A percentile compares a stretch with the other conserved stretches of the same genome.
Conservation (phyloP, 2,888 invertebrate species). For the Ectemnius cavifrons region DNA sequence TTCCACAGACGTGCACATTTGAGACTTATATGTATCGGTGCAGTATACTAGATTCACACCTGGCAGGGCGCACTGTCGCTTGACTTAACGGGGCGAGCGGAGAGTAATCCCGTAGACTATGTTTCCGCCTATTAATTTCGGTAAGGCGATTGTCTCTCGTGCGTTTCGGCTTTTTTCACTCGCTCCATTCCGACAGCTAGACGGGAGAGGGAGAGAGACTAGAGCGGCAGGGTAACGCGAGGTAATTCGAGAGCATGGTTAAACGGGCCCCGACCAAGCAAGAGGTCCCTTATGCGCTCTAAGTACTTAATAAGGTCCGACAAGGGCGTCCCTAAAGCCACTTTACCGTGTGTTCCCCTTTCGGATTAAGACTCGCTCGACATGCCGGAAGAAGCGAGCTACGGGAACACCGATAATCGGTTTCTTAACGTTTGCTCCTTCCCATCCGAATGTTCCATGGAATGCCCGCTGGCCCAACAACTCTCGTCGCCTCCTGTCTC, state of each 20-base stretch:
- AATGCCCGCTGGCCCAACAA: slow-evolving; percentile 15
- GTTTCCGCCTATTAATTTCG: slow-evolving; percentile 71
- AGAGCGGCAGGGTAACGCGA: slow-evolving; percentile 37
- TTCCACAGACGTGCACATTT: too few relatives aligned
- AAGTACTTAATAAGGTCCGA: slow-evolving; percentile 63
- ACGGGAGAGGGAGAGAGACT: background rate
- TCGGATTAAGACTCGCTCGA: slow-evolving; percentile 54
- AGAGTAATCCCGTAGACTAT: slow-evolving; percentile 56
- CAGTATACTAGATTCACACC: slow-evolving; percentile 43
- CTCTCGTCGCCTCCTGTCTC: too few relatives aligned
- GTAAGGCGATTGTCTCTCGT: slow-evolving; percentile 66
- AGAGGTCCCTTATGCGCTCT: slow-evolving; percentile 53
- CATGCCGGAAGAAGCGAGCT: slow-evolving; percentile 46
- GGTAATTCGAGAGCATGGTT: slow-evolving; percentile 61
- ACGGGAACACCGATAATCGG: slow-evolving; percentile 31
- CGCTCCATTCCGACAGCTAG: background rate
- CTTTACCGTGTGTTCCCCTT: slow-evolving; percentile 52
- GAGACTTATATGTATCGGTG: too few relatives aligned
- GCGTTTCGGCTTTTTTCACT: slow-evolving; percentile 21
- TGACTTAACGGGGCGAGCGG: slow-evolving; percentile 52
- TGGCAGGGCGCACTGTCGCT: slow-evolving; percentile 46
- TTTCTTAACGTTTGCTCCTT: slow-evolving; percentile 23
- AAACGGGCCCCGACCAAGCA: slow-evolving; percentile 41
- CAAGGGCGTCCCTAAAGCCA: slow-evolving; percentile 58
- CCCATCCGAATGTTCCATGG: background rate